These are phyloP conservation scores for Sinella curviseta DNA, from an alignment of 1,140 invertebrate genomes.

Conservation along the genomic window DNA sequence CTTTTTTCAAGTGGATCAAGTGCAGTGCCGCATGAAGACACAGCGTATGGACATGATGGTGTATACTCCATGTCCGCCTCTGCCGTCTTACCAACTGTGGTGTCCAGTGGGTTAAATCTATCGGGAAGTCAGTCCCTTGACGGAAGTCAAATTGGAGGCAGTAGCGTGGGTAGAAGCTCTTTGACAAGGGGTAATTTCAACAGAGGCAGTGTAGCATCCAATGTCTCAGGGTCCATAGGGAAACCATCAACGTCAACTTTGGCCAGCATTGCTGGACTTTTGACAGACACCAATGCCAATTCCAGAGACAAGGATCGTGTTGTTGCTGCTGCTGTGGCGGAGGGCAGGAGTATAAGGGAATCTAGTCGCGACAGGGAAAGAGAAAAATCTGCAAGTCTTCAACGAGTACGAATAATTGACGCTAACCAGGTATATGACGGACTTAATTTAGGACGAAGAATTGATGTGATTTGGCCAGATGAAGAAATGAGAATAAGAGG, in stretches of 20 bases:
- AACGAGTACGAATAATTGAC: constrained; percentile 63
- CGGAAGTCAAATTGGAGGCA: constrained; percentile 55
- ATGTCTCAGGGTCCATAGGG: constrained; percentile 66
- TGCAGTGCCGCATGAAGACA: constrained; percentile 63
- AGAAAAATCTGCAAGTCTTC: constrained; percentile 48
- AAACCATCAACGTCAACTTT: constrained; percentile 79
- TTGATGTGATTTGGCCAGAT: constrained; percentile 73
- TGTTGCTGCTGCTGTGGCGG: background rate
- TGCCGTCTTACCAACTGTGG: constrained; percentile 59
- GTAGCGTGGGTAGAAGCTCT: constrained; percentile 57
- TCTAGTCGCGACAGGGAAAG: constrained; percentile 31
- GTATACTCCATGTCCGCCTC: constrained; percentile 67
- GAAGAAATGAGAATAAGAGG: constrained; percentile 81
- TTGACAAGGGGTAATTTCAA: constrained; percentile 63
- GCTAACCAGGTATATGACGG: constrained; percentile 81
- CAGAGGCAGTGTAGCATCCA: constrained; percentile 68
- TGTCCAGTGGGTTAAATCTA: constrained; percentile 57
- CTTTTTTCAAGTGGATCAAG: constrained; percentile 75
- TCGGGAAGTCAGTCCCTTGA: constrained; percentile 63
- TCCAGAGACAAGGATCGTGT: constrained; percentile 40
- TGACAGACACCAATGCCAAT: constrained; percentile 48
- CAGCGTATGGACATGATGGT: constrained; percentile 65
- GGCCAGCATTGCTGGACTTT: constrained; percentile 69
- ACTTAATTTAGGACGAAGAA: constrained; percentile 67
- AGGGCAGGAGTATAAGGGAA: constrained; percentile 31